Conservation (phyloP, 2,113 vertebrate species). For the Steatornis caripensis region DNA sequence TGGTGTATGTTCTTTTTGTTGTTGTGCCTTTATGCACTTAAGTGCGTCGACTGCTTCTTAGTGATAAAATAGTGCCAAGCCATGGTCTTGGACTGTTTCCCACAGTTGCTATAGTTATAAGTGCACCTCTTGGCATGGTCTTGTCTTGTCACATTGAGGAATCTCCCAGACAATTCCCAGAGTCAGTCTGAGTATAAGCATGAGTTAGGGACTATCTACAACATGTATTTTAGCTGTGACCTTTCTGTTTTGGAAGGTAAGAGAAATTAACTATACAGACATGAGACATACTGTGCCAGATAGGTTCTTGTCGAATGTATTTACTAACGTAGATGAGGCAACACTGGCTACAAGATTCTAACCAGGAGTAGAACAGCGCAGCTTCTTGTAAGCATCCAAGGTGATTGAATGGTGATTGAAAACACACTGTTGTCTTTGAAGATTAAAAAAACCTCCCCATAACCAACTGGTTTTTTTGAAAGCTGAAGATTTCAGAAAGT, state of each 20-base stretch:
- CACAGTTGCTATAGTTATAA: not conserved
- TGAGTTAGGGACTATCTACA: not conserved
- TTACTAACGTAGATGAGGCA: not conserved
- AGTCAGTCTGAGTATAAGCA: not conserved
- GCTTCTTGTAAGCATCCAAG: not conserved
- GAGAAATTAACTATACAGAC: not conserved
- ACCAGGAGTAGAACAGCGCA: not conserved
- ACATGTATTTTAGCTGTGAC: not conserved
- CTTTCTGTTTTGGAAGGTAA: not conserved
- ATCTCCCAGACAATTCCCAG: not conserved
- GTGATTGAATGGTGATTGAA: not conserved
- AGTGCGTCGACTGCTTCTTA: not conserved
- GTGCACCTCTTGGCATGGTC: not conserved
- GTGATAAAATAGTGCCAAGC: not conserved
- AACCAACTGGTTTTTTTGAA: not conserved
- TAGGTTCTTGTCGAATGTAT: not conserved
- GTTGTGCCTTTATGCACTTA: not conserved
- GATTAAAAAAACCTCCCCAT: not conserved
- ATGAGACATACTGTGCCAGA: not conserved
- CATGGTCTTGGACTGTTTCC: not conserved
- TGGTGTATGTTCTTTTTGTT: not conserved
- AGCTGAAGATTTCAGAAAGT: not conserved
- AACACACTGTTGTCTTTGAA: fast-evolving
- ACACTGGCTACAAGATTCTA: not conserved
- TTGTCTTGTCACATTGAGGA: not conserved